These are phyloP conservation scores for Protaetia brevitarsis DNA, from an alignment of 1,140 invertebrate genomes.

Conservation along the genomic window DNA sequence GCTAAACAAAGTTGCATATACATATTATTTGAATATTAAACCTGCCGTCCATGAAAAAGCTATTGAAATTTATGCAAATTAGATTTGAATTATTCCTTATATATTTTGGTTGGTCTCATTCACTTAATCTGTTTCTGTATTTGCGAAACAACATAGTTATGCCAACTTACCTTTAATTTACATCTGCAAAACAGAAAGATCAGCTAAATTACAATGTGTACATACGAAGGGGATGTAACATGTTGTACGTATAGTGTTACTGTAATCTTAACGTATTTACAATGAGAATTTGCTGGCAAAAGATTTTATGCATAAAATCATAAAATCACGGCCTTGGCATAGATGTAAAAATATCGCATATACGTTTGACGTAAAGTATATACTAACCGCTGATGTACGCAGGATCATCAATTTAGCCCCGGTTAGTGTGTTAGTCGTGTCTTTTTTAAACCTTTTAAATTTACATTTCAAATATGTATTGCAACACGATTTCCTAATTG, in stretches of 20 bases:
- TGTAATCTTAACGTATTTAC: neutral
- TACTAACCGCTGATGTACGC: neutral
- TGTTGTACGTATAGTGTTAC: neutral
- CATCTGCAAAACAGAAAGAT: neutral
- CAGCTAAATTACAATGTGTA: neutral
- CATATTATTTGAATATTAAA: too few relatives aligned
- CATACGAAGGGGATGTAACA: too few relatives aligned
- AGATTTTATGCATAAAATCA: neutral
- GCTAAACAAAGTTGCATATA: too few relatives aligned
- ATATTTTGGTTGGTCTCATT: neutral
- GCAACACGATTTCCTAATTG: too few relatives aligned
- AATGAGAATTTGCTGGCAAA: neutral
- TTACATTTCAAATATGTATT: too few relatives aligned
- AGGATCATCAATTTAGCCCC: too few relatives aligned
- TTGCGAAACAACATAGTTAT: neutral
- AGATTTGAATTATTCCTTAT: neutral
- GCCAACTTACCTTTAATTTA: neutral
- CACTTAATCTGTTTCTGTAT: neutral
- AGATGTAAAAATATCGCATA: neutral
- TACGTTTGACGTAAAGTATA: neutral
- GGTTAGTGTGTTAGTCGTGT: too few relatives aligned
- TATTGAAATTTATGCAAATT: neutral
- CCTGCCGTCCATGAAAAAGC: too few relatives aligned
- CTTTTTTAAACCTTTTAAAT: too few relatives aligned
- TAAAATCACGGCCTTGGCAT: neutral